Base-by-base conservation (phyloP, 2,797 vertebrate genomes). In the Lepidocolaptes lacrymiger region DNA sequence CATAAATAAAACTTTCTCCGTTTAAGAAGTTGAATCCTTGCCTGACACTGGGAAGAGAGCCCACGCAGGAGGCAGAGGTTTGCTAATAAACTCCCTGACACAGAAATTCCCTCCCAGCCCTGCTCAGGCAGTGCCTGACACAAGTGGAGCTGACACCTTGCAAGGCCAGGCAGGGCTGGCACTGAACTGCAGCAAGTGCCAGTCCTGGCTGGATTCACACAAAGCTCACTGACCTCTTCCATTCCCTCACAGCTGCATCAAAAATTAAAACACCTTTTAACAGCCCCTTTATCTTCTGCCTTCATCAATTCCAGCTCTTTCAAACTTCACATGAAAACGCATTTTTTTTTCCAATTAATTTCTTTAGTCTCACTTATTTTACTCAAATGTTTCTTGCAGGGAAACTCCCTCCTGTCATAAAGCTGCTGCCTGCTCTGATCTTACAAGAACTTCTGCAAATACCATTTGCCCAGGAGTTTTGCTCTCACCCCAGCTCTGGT, bases 211-310 rank as follows among this genome's bases (percentile, higher is more conserved):
- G 55, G 20, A 74, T 52, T 55, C 13, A 59, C 19, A 41, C 61
- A 79, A 8, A 69, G 37, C 63, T 90, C 28, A 79, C 61, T 82
- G 90, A 86, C 74, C 93, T 73, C 36, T 62, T 48, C 74, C 30
- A 28, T 61, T 41, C 72, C 27, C 86, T 89, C 52, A 79, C 71
- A 94, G 39, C 84, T 49, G 32, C 91, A 90, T 66, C 63, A 85
- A 92, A 84, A 92, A 91, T 88, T 87, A 69, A 94, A 51, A 51
- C 7, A 62, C 34, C 66, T 86, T 84, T 68, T 81, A 88, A 84
- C 51, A 92, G 34, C 69, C 9, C 10, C 44, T 92, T 80, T 69
- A 62, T 92, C 84, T 81, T 80, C 77, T 32, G 48, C 9, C n/a
- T 77, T 88, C 77, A 82, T n/a, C 80, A 67, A 44, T 62, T 87